Percentiles rank a stretch among this genome's conserved stretches.
Evolutionary conservation across 2,888 invertebrate species (phyloP).

Genomic region (Horisme vitalbata): DNA sequence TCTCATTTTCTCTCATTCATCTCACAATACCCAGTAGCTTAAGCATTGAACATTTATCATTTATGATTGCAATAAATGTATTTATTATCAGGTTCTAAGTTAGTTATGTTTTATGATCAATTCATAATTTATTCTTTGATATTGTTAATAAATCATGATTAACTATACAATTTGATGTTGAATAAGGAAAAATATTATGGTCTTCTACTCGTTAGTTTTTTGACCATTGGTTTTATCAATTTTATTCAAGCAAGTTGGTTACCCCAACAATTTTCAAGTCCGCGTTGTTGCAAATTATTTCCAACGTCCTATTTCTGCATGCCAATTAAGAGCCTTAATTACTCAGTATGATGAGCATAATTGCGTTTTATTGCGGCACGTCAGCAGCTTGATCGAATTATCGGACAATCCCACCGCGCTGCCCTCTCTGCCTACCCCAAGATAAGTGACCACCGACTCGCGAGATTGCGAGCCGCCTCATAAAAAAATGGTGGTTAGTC

Average conservation of each 20-base stretch:
- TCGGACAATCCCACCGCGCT: slow-evolving; percentile 40
- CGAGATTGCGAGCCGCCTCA: no score
- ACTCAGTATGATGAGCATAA: slow-evolving; percentile 47
- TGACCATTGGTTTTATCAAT: no score
- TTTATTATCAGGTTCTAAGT: slow-evolving; percentile 8
- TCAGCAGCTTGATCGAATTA: slow-evolving; percentile 46
- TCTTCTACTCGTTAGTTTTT: no score
- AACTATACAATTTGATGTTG: no score
- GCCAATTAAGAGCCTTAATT: slow-evolving; percentile 52
- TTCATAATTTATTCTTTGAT: slow-evolving; percentile 7
- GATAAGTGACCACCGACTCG: slow-evolving; percentile 4
- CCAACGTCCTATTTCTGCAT: slow-evolving; percentile 28
- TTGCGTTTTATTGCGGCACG: slow-evolving; percentile 53
- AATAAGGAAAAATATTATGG: no score
- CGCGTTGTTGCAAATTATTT: slow-evolving; percentile 3
- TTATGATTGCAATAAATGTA: slow-evolving; percentile 35
- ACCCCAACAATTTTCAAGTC: neutral
- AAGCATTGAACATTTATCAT: slow-evolving; percentile 63
- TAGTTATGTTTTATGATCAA: slow-evolving; percentile 5
- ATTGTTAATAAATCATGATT: no score
- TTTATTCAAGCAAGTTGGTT: no score
- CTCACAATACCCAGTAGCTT: slow-evolving; percentile 60
- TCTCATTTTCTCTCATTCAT: slow-evolving; percentile 72
- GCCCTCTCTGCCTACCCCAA: neutral
- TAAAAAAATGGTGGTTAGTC: no score